phyloP scores from a whole-genome alignment of 2,113 vertebrate species.

The Naja naja region DNA sequence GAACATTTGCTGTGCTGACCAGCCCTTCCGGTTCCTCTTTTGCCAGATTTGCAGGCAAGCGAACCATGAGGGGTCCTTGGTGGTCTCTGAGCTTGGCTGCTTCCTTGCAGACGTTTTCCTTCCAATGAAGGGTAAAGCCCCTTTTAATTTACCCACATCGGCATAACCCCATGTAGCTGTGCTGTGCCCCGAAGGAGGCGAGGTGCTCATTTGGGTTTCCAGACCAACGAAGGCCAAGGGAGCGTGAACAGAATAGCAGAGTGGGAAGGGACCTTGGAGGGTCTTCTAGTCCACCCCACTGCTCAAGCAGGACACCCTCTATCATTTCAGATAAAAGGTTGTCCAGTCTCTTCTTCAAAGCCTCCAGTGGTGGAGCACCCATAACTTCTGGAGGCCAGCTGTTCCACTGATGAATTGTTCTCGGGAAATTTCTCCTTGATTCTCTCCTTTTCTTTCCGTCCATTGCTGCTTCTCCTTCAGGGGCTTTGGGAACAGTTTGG shows the following conservation, averaged over 20 bases:
- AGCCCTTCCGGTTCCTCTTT: background rate
- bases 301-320: background rate
- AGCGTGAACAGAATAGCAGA: constrained; percentile 57
- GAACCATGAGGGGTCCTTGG: background rate
- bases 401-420: background rate
- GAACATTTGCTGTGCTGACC: background rate
- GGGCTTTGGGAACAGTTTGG: background rate
- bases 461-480: background rate
- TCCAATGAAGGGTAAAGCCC: background rate
- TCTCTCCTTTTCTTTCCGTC: background rate
- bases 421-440: no score
- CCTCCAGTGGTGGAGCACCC: background rate
- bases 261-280: background rate
- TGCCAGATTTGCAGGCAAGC: background rate
- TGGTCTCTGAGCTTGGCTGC: background rate
- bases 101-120: background rate
- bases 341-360: background rate
- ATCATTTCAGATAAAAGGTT: background rate
- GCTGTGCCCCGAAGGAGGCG: constrained; percentile 57
- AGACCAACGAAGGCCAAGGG: constrained; percentile 80
- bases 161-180: constrained; percentile 44
- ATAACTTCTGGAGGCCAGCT: background rate
- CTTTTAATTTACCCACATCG: constrained; percentile 60
- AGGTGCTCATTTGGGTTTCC: constrained; percentile 71
- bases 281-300: background rate